Base-by-base conservation (phyloP, 2,113 vertebrate species). In the Rynchops niger region DNA sequence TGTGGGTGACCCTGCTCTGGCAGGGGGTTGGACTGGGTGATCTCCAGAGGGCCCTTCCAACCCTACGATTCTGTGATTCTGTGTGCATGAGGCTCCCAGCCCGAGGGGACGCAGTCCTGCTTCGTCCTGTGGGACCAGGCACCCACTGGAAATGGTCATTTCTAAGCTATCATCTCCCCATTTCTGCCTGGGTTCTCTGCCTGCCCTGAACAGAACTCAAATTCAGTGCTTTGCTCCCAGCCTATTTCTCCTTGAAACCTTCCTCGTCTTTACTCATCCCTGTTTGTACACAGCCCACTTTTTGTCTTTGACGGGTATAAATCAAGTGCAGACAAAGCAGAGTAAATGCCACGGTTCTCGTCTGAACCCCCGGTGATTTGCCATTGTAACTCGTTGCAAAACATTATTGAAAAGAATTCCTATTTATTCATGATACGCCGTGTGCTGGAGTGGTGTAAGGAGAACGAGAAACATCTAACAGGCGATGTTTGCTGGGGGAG, bases 31-130 rank as follows among this genome's bases (percentile, higher is more conserved):
- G 43, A 45, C 43, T 4, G 7, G 17, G 18, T 45, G 43, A 45
- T 19, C 43, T 45, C 43, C 43, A 45, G 43, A 45, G 43, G 43
- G 9, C 17, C 43, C 43, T 45, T 45, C 45, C 45, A 45, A 4
- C 42, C 45, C n/a, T n/a, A n/a, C n/a, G 43, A 45, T 45, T 45
- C 45, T 45, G 45, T 9, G 45, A 19, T 45, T 45, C 45, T 63
- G n/a, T 20, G 10, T 1, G 25, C 0, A 2, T 16, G 30, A 25
- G 16, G 50, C 6, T 58, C 58, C 32, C 58, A 38, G 50, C 50
- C 23, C 5, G 1, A 21, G 45, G 47, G 11, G 29, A 30, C 8
- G 21, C 0, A 1, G 34, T 16, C 59, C 66, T 13, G n/a, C 32
- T 56, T 21, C 42, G 26, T 65, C 19, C 30, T 38, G 6, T 2